Conservation (phyloP, 2,113 vertebrate species). For the Gambusia holbrooki region DNA sequence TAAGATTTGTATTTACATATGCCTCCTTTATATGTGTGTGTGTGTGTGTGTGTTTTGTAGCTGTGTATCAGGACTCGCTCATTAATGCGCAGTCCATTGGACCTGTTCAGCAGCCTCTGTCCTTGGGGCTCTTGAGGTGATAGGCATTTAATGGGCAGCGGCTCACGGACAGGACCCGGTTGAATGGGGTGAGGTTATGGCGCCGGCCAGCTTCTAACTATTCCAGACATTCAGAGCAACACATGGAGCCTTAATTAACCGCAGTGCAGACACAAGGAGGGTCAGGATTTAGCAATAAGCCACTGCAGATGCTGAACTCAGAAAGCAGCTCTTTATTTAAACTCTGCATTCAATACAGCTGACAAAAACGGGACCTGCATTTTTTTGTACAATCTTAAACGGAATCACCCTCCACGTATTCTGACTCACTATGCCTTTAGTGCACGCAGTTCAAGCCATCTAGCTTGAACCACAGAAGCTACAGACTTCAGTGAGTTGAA, state of each 20-base stretch:
- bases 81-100: slow-evolving; percentile 49
- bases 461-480: no score
- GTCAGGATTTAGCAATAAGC: slow-evolving; percentile 27
- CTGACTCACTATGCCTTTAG: no score
- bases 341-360: background rate
- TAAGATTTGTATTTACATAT: slow-evolving; percentile 44
- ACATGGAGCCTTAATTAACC: slow-evolving; percentile 57
- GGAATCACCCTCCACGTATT: background rate
- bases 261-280: slow-evolving; percentile 34
- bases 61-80: slow-evolving; percentile 25
- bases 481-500: no score
- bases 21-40: slow-evolving; percentile 14
- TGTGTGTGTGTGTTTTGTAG: slow-evolving; percentile 23
- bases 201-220: slow-evolving; percentile 38
- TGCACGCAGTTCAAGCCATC: no score
- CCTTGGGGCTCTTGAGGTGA: slow-evolving; percentile 49
- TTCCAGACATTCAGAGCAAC: slow-evolving; percentile 26
- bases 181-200: slow-evolving; percentile 1
- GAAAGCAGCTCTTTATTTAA: background rate
- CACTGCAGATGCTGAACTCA: slow-evolving; percentile 10
- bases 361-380: background rate
- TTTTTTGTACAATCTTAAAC: background rate
- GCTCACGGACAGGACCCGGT: slow-evolving; percentile 3
- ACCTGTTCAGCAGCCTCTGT: slow-evolving; percentile 36
- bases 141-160: slow-evolving; percentile 41